Conservation (phyloP, 2,113 vertebrate species). For the Regulus satrapa region DNA sequence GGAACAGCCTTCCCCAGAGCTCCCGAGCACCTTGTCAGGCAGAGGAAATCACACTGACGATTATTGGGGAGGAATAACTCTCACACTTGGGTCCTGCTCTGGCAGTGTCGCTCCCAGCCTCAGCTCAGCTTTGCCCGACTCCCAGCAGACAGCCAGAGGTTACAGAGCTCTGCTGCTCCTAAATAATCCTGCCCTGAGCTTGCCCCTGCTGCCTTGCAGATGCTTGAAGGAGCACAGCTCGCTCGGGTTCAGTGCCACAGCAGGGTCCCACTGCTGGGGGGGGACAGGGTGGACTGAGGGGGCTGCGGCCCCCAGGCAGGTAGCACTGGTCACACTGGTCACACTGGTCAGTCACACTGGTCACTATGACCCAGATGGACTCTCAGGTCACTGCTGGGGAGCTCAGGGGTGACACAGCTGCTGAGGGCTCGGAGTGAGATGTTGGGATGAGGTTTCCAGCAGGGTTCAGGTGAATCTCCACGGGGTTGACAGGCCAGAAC, state of each 20-base stretch:
- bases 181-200: not conserved
- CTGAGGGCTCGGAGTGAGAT: rapidly evolving
- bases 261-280: not conserved
- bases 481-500: not conserved
- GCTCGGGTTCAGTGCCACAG: not conserved
- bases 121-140: not conserved
- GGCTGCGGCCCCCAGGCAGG: rapidly evolving
- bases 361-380: not conserved
- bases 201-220: not conserved
- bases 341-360: not conserved
- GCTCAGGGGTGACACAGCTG: not conserved
- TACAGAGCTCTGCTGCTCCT: not conserved
- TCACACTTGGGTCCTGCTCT: not conserved
- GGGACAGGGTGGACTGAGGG: not conserved
- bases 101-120: not conserved
- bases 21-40: not conserved
- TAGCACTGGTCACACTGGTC: not conserved
- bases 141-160: not conserved
- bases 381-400: rapidly evolving
- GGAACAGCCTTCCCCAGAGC: not conserved
- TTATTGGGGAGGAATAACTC: not conserved
- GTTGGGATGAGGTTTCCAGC: not conserved
- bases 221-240: not conserved
- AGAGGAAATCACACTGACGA: not conserved
- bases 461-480: not conserved